phyloP scores from a whole-genome alignment of 2,113 vertebrate genomes.

The Ceyx cyanopectus region DNA sequence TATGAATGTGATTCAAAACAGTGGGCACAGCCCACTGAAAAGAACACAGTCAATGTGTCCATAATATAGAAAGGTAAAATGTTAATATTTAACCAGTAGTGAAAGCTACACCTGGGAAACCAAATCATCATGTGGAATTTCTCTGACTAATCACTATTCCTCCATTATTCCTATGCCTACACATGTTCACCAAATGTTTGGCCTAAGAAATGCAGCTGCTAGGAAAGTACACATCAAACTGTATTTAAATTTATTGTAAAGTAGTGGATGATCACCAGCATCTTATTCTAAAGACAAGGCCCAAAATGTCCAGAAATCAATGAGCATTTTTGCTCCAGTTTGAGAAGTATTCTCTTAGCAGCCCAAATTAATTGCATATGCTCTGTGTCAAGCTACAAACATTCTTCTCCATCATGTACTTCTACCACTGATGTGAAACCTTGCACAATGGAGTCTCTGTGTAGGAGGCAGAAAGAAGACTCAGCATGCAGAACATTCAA shows the following conservation, averaged over 20 bases:
- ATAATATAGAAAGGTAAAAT: background rate
- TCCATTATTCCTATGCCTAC: background rate
- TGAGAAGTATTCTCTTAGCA: conserved; percentile 7
- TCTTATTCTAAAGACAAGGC: background rate
- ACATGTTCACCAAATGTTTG: background rate
- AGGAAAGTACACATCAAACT: background rate
- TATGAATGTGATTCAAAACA: conserved; percentile 45
- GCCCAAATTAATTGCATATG: background rate
- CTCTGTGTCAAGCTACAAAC: background rate
- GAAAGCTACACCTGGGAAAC: conserved; percentile 30
- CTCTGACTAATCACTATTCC: background rate
- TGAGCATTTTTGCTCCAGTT: background rate
- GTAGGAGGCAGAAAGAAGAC: conserved; percentile 53
- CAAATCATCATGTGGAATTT: background rate
- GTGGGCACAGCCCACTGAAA: conserved; percentile 58
- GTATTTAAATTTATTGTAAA: background rate
- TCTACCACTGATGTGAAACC: background rate
- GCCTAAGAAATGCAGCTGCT: background rate
- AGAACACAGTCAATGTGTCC: conserved; percentile 54
- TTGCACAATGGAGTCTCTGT: background rate
- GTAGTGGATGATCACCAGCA: background rate
- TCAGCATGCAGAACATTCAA: background rate
- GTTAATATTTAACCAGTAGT: background rate
- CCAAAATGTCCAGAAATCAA: background rate
- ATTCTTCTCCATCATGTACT: conserved; percentile 13